A percentile compares a stretch with the other conserved stretches of the same genome.
These are phyloP conservation scores for Oasisia sp. DNA, from an alignment of 2,888 invertebrate species.

Conservation along the genomic window DNA sequence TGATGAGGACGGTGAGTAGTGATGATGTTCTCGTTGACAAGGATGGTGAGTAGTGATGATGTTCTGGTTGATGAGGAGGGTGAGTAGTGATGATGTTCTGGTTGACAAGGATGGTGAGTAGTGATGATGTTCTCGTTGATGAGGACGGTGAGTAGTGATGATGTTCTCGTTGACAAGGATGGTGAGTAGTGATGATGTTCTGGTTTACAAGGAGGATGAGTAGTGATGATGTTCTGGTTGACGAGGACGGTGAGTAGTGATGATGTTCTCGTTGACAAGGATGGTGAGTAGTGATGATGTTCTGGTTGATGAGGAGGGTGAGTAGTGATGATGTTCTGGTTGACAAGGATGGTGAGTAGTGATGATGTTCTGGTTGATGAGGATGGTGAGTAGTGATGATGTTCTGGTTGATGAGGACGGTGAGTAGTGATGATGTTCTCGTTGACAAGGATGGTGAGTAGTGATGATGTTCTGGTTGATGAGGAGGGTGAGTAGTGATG, in stretches of 20 bases:
- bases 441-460: conserved; percentile 24
- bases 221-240: conserved; percentile 49
- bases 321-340: conserved; percentile 49
- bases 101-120: conserved; percentile 24
- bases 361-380: conserved; percentile 50
- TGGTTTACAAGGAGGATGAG: conserved; percentile 26
- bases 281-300: conserved; percentile 48
- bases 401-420: conserved; percentile 26
- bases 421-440: conserved; percentile 49
- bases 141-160: conserved; percentile 5
- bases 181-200: conserved; percentile 49
- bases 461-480: conserved; percentile 50
- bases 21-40: conserved; percentile 50
- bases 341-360: conserved; percentile 21
- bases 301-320: conserved; percentile 26
- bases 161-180: conserved; percentile 49
- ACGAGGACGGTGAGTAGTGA: conserved; percentile 17
- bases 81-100: conserved; percentile 49
- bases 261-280: conserved; percentile 50
- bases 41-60: conserved; percentile 48
- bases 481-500: conserved; percentile 1
- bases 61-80: conserved; percentile 26
- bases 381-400: conserved; percentile 48
- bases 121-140: conserved; percentile 50
- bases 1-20: conserved; percentile 23